A percentile compares a stretch with the other conserved stretches of the same genome.
Conservation (phyloP, 2,113 vertebrate genomes). For the Sebastes schlegelii region DNA sequence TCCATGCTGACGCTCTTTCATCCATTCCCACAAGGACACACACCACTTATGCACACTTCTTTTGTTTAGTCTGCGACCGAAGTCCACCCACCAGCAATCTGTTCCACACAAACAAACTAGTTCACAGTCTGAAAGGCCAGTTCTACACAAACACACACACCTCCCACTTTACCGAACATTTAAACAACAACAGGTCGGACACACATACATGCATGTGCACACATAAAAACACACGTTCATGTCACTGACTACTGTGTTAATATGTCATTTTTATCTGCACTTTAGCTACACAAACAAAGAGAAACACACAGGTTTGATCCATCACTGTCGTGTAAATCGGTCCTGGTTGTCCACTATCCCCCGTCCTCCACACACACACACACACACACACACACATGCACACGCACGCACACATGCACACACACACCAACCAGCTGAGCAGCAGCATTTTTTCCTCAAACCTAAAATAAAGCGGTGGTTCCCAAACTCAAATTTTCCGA, state of each 20-base stretch:
- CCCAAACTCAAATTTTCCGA: slow-evolving; percentile 74
- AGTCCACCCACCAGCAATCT: slow-evolving; percentile 74
- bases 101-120: slow-evolving; percentile 59
- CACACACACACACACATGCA: slow-evolving; percentile 15
- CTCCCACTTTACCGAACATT: slow-evolving; percentile 17
- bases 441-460: slow-evolving; percentile 47
- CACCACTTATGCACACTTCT: slow-evolving; percentile 12
- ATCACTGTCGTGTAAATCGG: slow-evolving; percentile 18
- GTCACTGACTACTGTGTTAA: not conserved
- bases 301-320: slow-evolving; percentile 14
- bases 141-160: slow-evolving; percentile 26
- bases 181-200: slow-evolving; percentile 5
- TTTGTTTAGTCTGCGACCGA: slow-evolving; percentile 68
- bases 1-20: not conserved
- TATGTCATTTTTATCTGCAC: slow-evolving; percentile 8
- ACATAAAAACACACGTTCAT: not conserved
- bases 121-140: slow-evolving; percentile 37
- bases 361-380: slow-evolving; percentile 10
- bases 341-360: slow-evolving; percentile 3
- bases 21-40: not conserved
- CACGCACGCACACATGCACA: slow-evolving; percentile 18
- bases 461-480: slow-evolving; percentile 63
- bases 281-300: not conserved
- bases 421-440: slow-evolving; percentile 2
- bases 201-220: not conserved